These are phyloP conservation scores for Campylomormyrus numenius DNA, from an alignment of 2,113 vertebrate species.

Conservation along the genomic window DNA sequence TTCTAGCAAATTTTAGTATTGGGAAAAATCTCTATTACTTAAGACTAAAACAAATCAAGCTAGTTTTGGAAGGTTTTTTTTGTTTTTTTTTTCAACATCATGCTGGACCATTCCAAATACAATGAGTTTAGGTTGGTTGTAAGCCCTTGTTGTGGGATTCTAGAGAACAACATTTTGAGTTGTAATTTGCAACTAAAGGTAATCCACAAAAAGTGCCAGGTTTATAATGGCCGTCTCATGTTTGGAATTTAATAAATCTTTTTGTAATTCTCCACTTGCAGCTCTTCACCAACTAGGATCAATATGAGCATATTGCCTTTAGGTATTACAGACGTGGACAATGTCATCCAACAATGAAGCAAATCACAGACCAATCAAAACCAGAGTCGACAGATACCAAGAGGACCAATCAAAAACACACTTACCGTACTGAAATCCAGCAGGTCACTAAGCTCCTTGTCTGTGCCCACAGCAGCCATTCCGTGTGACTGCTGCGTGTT, in stretches of 20 bases:
- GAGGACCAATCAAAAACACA: slow-evolving; percentile 3
- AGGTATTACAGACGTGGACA: background rate
- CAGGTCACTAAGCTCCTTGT: slow-evolving; percentile 96
- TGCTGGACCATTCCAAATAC: background rate
- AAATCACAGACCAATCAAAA: background rate
- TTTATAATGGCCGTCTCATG: background rate
- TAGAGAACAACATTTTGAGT: background rate
- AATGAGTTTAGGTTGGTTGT: background rate
- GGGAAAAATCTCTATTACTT: background rate
- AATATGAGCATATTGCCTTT: background rate
- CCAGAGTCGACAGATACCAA: background rate
- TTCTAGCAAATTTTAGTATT: background rate
- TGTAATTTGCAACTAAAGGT: background rate
- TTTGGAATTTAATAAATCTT: background rate
- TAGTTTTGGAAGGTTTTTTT: background rate
- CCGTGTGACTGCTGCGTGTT: slow-evolving; percentile 69
- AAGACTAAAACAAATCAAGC: background rate
- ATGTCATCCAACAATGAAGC: background rate
- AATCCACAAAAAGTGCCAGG: background rate
- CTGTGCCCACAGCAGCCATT: slow-evolving; percentile 89
- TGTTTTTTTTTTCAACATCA: background rate
- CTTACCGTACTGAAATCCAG: slow-evolving; percentile 98
- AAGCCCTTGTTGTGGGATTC: background rate
- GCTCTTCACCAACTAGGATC: background rate
- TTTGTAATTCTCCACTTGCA: background rate